phyloP scores from a whole-genome alignment of 2,797 vertebrate species.

The Sparidentex hasta region DNA sequence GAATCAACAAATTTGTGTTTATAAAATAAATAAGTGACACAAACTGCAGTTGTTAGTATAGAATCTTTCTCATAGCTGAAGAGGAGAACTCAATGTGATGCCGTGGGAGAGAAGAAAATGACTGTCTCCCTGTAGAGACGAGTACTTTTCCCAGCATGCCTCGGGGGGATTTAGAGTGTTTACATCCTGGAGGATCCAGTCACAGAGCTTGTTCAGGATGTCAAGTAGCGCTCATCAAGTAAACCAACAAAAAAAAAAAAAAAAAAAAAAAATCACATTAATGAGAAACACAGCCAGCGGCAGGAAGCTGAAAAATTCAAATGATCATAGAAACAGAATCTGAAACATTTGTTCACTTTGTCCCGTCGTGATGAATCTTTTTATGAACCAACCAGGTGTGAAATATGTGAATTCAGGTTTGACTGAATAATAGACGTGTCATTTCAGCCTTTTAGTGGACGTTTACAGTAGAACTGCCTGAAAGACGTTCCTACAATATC shows the following conservation, averaged over 20 bases:
- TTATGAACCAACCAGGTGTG: not conserved
- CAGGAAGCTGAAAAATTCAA: not conserved
- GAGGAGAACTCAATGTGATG: not conserved
- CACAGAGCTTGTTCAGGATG: slow-evolving; percentile 28
- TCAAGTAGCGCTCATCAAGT: slow-evolving; percentile 14
- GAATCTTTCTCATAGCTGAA: not conserved
- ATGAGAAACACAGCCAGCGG: slow-evolving; percentile 16
- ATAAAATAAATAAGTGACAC: not conserved
- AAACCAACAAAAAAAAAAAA: slow-evolving; percentile 10
- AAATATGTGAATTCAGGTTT: not conserved
- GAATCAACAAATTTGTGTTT: not conserved
- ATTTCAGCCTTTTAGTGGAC: not conserved
- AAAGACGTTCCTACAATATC: not conserved
- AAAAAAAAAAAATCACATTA: slow-evolving; percentile 11
- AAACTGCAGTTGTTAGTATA: not conserved
- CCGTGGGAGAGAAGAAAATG: slow-evolving; percentile 36
- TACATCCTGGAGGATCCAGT: slow-evolving; percentile 31
- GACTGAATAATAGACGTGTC: not conserved
- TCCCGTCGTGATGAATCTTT: not conserved
- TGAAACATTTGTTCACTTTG: not conserved
- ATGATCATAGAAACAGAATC: not conserved
- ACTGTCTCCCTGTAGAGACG: slow-evolving; percentile 35
- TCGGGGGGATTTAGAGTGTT: slow-evolving; percentile 43
- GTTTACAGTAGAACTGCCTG: not conserved
- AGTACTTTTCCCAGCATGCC: slow-evolving; percentile 64